phyloP scores from a whole-genome alignment of 2,113 vertebrate species.

The Probosciger aterrimus region DNA sequence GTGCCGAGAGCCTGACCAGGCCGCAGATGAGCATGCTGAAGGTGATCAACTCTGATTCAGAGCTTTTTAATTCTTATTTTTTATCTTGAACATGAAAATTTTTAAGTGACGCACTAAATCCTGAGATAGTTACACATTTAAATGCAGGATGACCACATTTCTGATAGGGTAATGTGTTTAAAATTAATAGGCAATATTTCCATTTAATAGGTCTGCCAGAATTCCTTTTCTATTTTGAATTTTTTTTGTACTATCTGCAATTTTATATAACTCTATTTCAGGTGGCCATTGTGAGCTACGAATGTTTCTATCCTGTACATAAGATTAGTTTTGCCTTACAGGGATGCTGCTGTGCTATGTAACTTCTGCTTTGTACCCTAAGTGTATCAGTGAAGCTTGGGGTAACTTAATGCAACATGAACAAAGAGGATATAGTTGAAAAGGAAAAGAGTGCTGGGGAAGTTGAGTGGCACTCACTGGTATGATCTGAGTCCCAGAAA shows the following conservation, averaged over 20 bases:
- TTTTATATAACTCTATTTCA: not conserved
- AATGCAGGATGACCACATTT: not conserved
- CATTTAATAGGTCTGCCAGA: not conserved
- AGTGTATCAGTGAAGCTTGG: not conserved
- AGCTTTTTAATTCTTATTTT: not conserved
- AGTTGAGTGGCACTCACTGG: not conserved
- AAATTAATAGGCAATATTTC: not conserved
- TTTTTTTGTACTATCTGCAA: not conserved
- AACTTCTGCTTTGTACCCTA: not conserved
- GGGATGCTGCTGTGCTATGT: not conserved
- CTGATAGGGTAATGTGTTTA: not conserved
- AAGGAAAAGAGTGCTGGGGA: not conserved
- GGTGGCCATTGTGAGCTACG: not conserved
- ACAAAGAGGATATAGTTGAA: not conserved
- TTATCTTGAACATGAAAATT: not conserved
- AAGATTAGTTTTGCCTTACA: not conserved
- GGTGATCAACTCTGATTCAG: not conserved
- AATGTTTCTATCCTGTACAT: fast-evolving
- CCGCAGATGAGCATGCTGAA: not conserved
- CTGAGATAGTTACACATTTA: not conserved
- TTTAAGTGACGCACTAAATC: not conserved
- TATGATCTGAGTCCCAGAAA: not conserved
- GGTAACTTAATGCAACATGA: fast-evolving
- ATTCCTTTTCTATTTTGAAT: not conserved
- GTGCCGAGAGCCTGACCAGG: not conserved